A percentile compares a stretch with the other conserved stretches of the same genome.
Evolutionary conservation across 2,888 invertebrate genomes (phyloP).

Genomic region (Nephrotoma guestfalica): DNA sequence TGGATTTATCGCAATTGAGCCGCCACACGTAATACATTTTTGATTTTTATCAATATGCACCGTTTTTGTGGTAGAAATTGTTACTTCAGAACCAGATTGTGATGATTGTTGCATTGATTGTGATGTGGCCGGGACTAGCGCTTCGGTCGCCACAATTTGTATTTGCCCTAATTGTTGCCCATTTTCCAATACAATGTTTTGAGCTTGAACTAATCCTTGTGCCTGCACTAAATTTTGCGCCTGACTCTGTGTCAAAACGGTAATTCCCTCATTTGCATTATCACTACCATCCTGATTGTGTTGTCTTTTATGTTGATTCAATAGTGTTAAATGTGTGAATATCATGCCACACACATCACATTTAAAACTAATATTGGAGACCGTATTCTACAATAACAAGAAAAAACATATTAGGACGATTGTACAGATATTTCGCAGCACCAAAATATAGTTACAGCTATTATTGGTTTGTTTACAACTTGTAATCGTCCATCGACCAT

Average conservation of each 20-base stretch:
- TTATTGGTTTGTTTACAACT: slow-evolving; percentile 32
- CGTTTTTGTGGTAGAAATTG: slow-evolving; percentile 34
- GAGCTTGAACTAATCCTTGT: slow-evolving; percentile 31
- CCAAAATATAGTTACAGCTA: slow-evolving; percentile 13
- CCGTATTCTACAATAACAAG: slow-evolving; percentile 44
- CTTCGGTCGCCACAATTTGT: slow-evolving; percentile 43
- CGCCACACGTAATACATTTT: slow-evolving; percentile 46
- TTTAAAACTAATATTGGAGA: slow-evolving; percentile 72
- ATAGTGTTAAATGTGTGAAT: slow-evolving; percentile 64
- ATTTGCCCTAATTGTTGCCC: slow-evolving; percentile 35
- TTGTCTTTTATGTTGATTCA: slow-evolving; percentile 77
- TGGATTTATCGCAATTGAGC: slow-evolving; percentile 38
- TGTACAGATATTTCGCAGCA: not conserved
- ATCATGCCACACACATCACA: slow-evolving; percentile 78
- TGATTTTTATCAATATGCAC: slow-evolving; percentile 37
- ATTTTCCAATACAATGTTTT: slow-evolving; percentile 30
- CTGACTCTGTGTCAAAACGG: slow-evolving; percentile 36
- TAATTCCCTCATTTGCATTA: slow-evolving; percentile 35
- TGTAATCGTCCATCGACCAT: slow-evolving; percentile 31
- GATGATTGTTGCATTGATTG: slow-evolving; percentile 9
- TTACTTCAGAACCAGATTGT: slow-evolving; percentile 14
- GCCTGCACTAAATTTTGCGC: slow-evolving; percentile 27
- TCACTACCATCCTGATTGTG: slow-evolving; percentile 48
- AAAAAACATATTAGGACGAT: slow-evolving; percentile 19
- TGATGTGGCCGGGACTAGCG: slow-evolving; percentile 21